These are phyloP conservation scores for Amphilophus citrinellus DNA, from an alignment of 2,113 vertebrate genomes.

Conservation along the genomic window DNA sequence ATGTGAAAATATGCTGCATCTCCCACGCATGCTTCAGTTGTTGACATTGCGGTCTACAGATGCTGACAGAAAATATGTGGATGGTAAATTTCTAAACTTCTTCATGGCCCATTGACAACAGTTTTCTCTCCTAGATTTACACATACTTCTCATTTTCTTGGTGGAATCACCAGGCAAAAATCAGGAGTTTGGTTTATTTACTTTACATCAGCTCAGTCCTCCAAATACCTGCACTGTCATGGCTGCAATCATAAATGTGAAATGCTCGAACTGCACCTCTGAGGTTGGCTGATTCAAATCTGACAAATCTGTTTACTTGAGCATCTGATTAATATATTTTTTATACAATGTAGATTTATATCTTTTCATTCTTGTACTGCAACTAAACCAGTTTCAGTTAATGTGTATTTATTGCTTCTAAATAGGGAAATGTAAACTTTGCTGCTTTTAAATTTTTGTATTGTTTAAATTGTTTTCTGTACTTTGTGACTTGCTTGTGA, in stretches of 20 bases:
- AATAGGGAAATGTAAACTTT: background rate
- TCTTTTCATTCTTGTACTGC: background rate
- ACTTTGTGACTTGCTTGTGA: too few relatives aligned
- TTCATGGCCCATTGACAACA: background rate
- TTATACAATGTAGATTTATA: background rate
- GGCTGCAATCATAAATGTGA: background rate
- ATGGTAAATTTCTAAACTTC: slow-evolving; percentile 20
- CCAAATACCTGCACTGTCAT: background rate
- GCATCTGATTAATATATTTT: background rate
- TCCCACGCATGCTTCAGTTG: background rate
- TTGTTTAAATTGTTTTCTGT: too few relatives aligned
- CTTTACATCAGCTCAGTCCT: background rate
- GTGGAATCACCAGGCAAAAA: background rate
- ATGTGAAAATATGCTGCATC: slow-evolving; percentile 18
- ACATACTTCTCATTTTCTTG: background rate
- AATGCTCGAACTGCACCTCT: background rate
- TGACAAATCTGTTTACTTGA: background rate
- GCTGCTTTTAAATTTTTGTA: too few relatives aligned
- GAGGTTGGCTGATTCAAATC: background rate
- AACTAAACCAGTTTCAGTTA: too few relatives aligned
- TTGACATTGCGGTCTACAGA: slow-evolving; percentile 1
- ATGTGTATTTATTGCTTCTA: background rate
- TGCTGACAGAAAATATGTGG: background rate
- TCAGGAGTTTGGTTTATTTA: background rate
- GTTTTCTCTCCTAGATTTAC: background rate